A percentile compares a stretch with the other conserved stretches of the same genome.
Evolutionary conservation across 2,113 vertebrate species (phyloP).

Genomic region (Apodemus sylvaticus): DNA sequence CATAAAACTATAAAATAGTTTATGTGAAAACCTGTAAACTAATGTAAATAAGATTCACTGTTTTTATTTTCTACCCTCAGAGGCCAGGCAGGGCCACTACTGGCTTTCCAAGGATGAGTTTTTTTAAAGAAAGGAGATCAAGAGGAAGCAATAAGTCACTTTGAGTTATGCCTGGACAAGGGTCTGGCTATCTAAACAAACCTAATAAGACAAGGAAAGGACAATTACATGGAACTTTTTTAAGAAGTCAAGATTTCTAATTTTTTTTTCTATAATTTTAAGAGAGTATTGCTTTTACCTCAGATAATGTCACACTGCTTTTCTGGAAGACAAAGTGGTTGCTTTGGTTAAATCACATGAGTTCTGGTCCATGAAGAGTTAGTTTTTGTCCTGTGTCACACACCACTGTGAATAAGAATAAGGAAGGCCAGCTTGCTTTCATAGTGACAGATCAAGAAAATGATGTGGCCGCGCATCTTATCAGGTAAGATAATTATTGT

Average conservation of each 20-base stretch:
- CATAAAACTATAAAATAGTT: too few species aligned
- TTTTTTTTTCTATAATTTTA: background rate
- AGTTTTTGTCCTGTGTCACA: conserved; percentile 45
- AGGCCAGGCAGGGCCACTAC: background rate
- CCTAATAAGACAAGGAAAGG: conserved; percentile 1
- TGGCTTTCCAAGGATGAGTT: background rate
- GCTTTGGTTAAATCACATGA: background rate
- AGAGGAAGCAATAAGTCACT: background rate
- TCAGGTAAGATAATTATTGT: conserved; percentile 49
- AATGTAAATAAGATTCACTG: background rate
- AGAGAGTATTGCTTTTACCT: conserved; percentile 25
- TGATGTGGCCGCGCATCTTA: background rate
- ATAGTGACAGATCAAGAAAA: conserved; percentile 56
- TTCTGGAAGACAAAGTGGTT: conserved; percentile 32
- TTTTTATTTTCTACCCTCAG: background rate
- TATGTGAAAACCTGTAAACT: background rate
- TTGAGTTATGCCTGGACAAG: background rate
- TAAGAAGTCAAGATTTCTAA: conserved; percentile 25
- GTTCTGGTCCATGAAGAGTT: background rate
- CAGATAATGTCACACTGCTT: background rate
- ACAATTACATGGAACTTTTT: background rate
- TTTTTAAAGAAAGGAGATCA: background rate
- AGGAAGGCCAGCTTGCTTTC: conserved; percentile 48
- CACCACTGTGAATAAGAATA: conserved; percentile 48
- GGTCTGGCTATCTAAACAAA: background rate